These are phyloP conservation scores for Biston betularia DNA, from an alignment of 2,888 invertebrate species.

Conservation along the genomic window DNA sequence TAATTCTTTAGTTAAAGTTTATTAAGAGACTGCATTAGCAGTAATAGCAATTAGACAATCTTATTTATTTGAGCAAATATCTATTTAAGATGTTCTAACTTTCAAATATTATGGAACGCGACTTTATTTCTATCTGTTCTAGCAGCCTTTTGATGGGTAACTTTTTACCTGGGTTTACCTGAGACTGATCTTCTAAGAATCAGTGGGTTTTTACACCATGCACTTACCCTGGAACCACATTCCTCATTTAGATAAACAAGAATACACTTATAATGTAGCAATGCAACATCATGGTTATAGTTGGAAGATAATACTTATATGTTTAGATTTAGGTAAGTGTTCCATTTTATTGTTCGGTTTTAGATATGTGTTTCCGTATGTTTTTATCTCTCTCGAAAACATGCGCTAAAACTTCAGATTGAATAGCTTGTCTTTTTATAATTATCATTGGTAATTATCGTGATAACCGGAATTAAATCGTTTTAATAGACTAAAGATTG, in stretches of 20 bases:
- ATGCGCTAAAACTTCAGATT: too few species aligned
- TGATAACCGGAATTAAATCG: neutral
- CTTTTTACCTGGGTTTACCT: slow-evolving; percentile 26
- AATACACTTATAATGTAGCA: neutral
- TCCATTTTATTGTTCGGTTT: too few species aligned
- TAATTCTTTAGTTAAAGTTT: neutral
- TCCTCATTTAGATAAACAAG: slow-evolving; percentile 11
- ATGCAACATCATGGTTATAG: too few species aligned
- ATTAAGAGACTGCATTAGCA: neutral
- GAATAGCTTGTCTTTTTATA: too few species aligned
- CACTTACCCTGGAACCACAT: slow-evolving; percentile 12
- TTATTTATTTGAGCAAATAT: neutral
- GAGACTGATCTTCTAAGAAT: slow-evolving; percentile 42
- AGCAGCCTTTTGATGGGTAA: neutral
- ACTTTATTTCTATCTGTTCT: neutral
- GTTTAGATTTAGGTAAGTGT: too few species aligned
- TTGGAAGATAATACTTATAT: too few species aligned
- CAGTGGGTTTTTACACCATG: slow-evolving; percentile 32
- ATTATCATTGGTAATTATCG: neutral
- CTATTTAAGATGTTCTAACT: too few species aligned
- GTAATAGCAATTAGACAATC: neutral
- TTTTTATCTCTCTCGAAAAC: too few species aligned
- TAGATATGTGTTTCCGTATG: too few species aligned
- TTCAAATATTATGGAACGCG: neutral
- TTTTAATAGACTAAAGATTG: too few species aligned